These are phyloP conservation scores for Nothobranchius furzeri DNA, from an alignment of 2,113 vertebrate species.

Conservation along the genomic window DNA sequence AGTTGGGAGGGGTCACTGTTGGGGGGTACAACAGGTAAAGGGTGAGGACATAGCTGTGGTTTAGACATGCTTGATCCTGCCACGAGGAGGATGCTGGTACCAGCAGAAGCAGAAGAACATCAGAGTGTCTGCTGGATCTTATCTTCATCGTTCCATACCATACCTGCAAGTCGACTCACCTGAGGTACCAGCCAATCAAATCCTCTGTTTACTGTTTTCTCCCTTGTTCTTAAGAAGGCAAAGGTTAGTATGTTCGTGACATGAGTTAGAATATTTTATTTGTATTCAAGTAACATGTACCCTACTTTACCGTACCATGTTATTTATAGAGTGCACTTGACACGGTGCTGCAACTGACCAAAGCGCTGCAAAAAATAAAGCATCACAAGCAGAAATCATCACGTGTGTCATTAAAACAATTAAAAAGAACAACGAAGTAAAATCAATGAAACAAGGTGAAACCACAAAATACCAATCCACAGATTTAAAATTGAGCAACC, in stretches of 20 bases:
- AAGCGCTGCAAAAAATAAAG: no score
- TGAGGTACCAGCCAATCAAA: conserved; percentile 49
- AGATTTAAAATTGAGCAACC: no score
- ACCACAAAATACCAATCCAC: no score
- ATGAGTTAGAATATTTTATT: no score
- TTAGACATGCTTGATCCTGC: conserved; percentile 63
- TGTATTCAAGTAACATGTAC: no score
- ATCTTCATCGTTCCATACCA: conserved; percentile 52
- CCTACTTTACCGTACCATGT: no score
- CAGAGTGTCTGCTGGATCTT: conserved; percentile 62
- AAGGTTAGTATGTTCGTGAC: neutral
- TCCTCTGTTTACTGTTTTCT: conserved; percentile 9
- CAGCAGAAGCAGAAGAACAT: conserved; percentile 61
- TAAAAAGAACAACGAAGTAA: no score
- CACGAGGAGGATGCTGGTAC: conserved; percentile 65
- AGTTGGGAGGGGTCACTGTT: neutral
- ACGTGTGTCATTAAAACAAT: no score
- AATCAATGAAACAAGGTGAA: no score
- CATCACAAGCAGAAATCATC: no score
- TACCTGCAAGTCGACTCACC: conserved; percentile 54
- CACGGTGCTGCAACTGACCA: no score
- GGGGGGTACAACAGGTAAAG: conserved; percentile 35
- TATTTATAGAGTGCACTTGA: no score
- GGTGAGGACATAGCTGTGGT: conserved; percentile 69
- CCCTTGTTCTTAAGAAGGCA: neutral